Evolutionary conservation across 2,888 invertebrate species (phyloP), one percentile per base, ranked within the genome.

Genomic region (Drosophila austrosaltans): DNA sequence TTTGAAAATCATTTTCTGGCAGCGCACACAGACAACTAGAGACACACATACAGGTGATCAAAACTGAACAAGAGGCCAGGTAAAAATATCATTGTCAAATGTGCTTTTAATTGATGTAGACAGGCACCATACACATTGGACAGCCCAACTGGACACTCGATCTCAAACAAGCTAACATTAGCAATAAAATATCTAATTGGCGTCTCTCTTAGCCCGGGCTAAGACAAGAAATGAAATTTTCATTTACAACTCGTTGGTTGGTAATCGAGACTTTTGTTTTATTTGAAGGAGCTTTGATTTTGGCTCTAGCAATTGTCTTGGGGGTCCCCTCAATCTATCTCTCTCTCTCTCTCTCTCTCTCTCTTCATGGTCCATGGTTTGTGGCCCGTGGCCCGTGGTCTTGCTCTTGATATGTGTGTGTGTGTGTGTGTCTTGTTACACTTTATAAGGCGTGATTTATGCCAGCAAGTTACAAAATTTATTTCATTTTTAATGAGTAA

Each of bases 141-240:
- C 83, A 83, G 86, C 62, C 79, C 66, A 66, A 74, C 79, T 81
- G 86, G 88, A 88, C 88, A 88, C 77, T 78, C 72, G 77, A 65
- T 57, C 66, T 71, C 82, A 78, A 80, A 85, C 89, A 89, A 72
- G 81, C 87, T 75, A 77, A 81, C 87, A 88, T 87, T 88, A 88
- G 88, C 89, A 89, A 89, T 89, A 89, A 89, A 88, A 89, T 82
- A 86, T 88, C 87, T 88, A 88, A 88, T 88, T 88, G 87, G 88
- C 78, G 83, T 75, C 70, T 78, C 76, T 63, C 62, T 28, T 28
- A 56, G 63, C 42, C 66, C 16, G 28, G 36, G 36, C 36, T 8
- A 36, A 59, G 77, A 40, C 75, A 64, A 69, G 71, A 81, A 77
- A 85, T 81, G 73, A 79, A 85, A 80, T 85, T 48, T 83, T 80